Percentiles rank a stretch among this genome's conserved stretches.
Evolutionary conservation across 2,797 vertebrate species (phyloP).

Genomic region (Sebastes nivosus): DNA sequence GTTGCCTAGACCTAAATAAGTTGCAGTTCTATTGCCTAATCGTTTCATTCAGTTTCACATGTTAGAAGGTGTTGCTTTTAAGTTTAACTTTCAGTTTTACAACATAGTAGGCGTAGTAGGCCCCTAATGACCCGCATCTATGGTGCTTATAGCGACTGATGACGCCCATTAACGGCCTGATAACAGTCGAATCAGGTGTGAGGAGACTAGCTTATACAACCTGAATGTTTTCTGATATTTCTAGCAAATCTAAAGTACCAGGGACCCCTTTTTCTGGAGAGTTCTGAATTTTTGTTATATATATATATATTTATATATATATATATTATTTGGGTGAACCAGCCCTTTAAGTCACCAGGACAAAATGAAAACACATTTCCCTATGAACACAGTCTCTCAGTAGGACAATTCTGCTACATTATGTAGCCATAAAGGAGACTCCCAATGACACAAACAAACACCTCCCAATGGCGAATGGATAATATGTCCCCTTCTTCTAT

Average conservation of each 20-base stretch:
- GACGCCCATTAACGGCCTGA: no score
- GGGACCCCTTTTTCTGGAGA: not conserved
- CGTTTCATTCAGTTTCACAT: no score
- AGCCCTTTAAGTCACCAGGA: not conserved
- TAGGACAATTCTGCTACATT: not conserved
- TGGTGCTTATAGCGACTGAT: no score
- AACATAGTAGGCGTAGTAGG: no score
- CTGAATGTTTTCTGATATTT: not conserved
- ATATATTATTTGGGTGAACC: not conserved
- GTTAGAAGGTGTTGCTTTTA: no score
- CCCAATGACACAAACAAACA: not conserved
- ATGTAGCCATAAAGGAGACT: not conserved
- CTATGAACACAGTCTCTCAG: not conserved
- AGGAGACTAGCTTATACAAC: not conserved
- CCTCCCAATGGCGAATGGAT: not conserved
- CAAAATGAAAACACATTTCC: slow-evolving; percentile 3
- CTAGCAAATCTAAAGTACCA: not conserved
- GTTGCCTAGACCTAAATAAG: no score
- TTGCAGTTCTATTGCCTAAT: no score
- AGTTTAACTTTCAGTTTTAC: no score
- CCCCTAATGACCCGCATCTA: no score
- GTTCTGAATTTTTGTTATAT: not conserved
- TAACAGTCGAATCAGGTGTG: no score
- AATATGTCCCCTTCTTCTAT: not conserved
- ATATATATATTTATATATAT: no score